A percentile compares a stretch with the other conserved stretches of the same genome.
These are phyloP conservation scores for Pterostichus niger DNA, from an alignment of 2,888 invertebrate genomes.

Conservation along the genomic window DNA sequence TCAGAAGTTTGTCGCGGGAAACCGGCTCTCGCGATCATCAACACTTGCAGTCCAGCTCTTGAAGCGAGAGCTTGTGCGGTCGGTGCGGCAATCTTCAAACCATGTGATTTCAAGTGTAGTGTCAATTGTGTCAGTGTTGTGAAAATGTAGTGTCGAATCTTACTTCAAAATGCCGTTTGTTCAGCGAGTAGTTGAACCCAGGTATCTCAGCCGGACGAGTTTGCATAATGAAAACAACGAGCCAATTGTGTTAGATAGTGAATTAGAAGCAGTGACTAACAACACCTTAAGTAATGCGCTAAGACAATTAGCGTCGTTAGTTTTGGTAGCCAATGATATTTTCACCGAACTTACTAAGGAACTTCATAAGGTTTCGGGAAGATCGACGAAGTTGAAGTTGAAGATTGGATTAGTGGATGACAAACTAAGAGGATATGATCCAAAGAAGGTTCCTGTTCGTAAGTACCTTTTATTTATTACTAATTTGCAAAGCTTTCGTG, in stretches of 20 bases:
- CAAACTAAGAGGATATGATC: constrained; percentile 87
- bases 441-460: constrained; percentile 96
- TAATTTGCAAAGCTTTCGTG: no score
- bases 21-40: constrained; percentile 42
- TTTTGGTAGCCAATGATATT: constrained; percentile 90
- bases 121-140: constrained; percentile 40
- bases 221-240: constrained; percentile 81
- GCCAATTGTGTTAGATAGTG: constrained; percentile 83
- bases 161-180: constrained; percentile 88
- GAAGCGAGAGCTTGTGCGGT: constrained; percentile 13
- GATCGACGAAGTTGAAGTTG: constrained; percentile 85
- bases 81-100: background rate
- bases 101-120: background rate
- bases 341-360: constrained; percentile 90
- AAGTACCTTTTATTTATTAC: constrained; percentile 69
- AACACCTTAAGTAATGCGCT: constrained; percentile 91
- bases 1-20: constrained; percentile 54
- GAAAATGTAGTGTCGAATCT: constrained; percentile 48
- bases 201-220: constrained; percentile 85
- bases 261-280: constrained; percentile 92
- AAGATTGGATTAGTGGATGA: constrained; percentile 86
- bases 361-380: constrained; percentile 85
- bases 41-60: constrained; percentile 28
- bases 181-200: constrained; percentile 90
- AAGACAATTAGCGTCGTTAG: constrained; percentile 91